These are phyloP conservation scores for Pentalonia nigronervosa DNA, from an alignment of 1,140 invertebrate species.

Conservation along the genomic window DNA sequence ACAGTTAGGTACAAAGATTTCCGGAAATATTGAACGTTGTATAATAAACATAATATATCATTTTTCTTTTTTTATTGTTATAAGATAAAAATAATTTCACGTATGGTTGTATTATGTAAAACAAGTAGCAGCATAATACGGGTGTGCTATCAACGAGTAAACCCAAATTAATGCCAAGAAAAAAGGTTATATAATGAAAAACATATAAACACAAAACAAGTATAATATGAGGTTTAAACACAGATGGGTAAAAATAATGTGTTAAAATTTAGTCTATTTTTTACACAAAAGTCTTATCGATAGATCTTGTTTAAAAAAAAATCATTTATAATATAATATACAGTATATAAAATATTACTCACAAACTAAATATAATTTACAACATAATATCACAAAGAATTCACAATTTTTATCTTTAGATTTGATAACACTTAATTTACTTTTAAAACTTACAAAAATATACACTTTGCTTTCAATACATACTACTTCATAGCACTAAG, in stretches of 20 bases:
- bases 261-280: conserved; percentile 14
- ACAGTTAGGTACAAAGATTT: neutral
- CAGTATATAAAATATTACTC: neutral
- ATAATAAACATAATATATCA: neutral
- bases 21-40: neutral
- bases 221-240: neutral
- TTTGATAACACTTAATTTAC: conserved; percentile 5
- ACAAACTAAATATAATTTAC: neutral
- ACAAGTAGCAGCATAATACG: neutral
- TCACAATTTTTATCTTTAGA: neutral
- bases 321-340: neutral
- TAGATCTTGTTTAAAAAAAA: neutral
- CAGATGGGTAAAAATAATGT: neutral
- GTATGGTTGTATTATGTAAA: neutral
- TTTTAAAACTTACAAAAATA: neutral
- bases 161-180: conserved; percentile 22
- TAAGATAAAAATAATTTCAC: neutral
- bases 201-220: neutral
- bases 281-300: neutral
- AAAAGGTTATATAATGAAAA: neutral
- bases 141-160: neutral
- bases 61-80: neutral
- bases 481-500: neutral
- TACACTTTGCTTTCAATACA: neutral
- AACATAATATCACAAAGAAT: neutral